Conservation (phyloP, 2,113 vertebrate genomes). For the Nerophis ophidion region DNA sequence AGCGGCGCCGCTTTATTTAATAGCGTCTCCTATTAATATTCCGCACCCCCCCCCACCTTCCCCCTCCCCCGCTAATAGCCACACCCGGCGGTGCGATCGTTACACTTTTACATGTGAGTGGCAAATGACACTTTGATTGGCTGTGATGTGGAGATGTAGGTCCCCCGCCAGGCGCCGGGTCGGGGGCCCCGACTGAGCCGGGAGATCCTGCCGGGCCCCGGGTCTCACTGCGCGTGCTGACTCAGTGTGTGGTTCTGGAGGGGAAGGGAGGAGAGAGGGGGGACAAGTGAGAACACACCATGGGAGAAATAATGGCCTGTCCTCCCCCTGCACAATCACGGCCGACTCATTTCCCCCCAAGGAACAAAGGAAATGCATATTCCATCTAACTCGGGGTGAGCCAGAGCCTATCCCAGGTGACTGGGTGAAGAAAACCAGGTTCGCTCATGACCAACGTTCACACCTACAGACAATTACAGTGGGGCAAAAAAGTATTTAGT, state of each 20-base stretch:
- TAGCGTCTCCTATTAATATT: conserved; percentile 99
- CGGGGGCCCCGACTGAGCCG: conserved; percentile 94
- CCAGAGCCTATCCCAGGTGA: too few species aligned
- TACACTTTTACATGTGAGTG: conserved; percentile 99
- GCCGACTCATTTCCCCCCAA: conserved; percentile 35
- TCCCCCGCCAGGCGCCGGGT: conserved; percentile 94
- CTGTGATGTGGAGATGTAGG: conserved; percentile 99
- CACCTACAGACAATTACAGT: too few species aligned
- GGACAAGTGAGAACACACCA: conserved; percentile 82
- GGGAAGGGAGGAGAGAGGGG: conserved; percentile 82
- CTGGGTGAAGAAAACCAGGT: too few species aligned
- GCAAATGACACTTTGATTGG: conserved; percentile 99
- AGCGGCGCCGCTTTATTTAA: conserved; percentile 75
- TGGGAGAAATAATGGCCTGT: conserved; percentile 93
- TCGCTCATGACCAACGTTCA: too few species aligned
- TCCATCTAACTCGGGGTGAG: too few species aligned
- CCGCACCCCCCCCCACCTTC: conserved; percentile 66
- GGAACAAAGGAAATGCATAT: neutral
- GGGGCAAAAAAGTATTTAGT: too few species aligned
- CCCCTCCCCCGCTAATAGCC: conserved; percentile 99
- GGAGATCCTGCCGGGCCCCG: conserved; percentile 88
- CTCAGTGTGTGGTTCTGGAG: conserved; percentile 99
- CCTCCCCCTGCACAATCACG: conserved; percentile 63
- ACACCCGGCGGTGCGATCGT: conserved; percentile 99
- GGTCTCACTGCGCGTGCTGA: conserved; percentile 99